Base-by-base conservation (phyloP, 1,140 invertebrate species). In the Drusus annulatus region DNA sequence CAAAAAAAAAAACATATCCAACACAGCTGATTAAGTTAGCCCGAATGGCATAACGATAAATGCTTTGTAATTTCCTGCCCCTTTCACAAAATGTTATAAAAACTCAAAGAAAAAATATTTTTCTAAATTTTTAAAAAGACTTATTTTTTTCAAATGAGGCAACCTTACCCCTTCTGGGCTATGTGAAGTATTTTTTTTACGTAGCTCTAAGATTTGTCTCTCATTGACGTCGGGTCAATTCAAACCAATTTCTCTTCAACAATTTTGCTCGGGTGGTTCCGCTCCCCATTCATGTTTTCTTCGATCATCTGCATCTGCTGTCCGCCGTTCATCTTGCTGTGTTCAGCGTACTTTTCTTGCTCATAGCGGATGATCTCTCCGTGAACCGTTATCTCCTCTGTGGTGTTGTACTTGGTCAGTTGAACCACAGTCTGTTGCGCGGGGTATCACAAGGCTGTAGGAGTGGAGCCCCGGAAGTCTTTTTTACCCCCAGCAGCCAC, bases 401-500 rank as follows among this genome's bases (percentile, higher is more conserved):
- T 65, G 17, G 60, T 65, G 19, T 63, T 76, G 3, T 62, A 13
- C 16, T 65, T 76, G 28, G 60, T 63, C 16, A 65, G 75, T 17
- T 62, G 75, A 0, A 51, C 60, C 75, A 63, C 60, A 15, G 75
- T 63, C 36, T 76, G 62, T 15, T 58, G 68, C 36, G 82, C 78
- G 51, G 21, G 62, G 50, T 62, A 83, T 83, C 82, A 83, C 80
- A 83, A 81, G 74, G 82, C 80, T 60, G 79, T 83, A 4, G 81
- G 81, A 16, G 75, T 83, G 19, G 79, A 79, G 16, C 75, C 76
- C 31, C 68, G 4, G 52, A 62, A 54, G 25, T 83, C 82, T 58
- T 80, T 83, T 31, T 56, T 81, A 15, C 69, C 73, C 10, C 19
- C 28, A 28, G 89, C 89, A 87, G 88, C 87, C 84, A 85, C 86